These are phyloP conservation scores for Babylonia areolata DNA, from an alignment of 1,140 invertebrate genomes.

Conservation along the genomic window DNA sequence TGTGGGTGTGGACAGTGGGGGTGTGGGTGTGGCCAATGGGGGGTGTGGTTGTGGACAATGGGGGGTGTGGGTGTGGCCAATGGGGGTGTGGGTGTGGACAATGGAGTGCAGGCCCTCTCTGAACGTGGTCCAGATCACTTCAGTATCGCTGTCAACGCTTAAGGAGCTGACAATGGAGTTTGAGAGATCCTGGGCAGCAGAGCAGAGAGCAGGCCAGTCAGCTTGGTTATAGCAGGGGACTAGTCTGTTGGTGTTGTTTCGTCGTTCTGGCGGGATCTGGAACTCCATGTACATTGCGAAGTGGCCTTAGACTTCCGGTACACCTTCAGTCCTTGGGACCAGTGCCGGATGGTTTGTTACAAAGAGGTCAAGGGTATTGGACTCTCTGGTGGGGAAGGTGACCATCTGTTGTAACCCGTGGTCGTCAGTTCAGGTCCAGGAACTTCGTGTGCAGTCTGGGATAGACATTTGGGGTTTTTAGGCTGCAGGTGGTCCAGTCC, in stretches of 20 bases:
- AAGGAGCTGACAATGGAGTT: neutral
- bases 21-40: neutral
- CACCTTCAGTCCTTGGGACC: neutral
- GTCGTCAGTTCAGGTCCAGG: neutral
- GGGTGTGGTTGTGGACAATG: neutral
- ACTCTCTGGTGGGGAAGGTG: neutral
- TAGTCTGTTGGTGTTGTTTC: neutral
- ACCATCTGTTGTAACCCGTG: neutral
- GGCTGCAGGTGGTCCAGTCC: neutral
- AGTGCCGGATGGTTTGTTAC: neutral
- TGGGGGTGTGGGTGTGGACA: neutral
- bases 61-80: neutral
- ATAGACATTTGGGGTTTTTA: too few species aligned
- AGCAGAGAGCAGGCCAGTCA: neutral
- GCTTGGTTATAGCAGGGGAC: neutral
- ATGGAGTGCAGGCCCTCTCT: neutral
- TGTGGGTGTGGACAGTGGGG: neutral
- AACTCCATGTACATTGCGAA: neutral
- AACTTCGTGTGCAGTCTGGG: neutral
- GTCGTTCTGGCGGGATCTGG: neutral
- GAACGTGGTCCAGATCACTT: neutral
- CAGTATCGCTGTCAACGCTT: neutral
- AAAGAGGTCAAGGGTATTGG: neutral
- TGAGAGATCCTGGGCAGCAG: neutral
- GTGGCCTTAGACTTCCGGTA: too few species aligned